Evolutionary conservation across 35 echinoderm and acorn worm species (phyloP), one percentile per base, ranked within the genome.

Genomic region (Strongylocentrotus purpuratus): DNA sequence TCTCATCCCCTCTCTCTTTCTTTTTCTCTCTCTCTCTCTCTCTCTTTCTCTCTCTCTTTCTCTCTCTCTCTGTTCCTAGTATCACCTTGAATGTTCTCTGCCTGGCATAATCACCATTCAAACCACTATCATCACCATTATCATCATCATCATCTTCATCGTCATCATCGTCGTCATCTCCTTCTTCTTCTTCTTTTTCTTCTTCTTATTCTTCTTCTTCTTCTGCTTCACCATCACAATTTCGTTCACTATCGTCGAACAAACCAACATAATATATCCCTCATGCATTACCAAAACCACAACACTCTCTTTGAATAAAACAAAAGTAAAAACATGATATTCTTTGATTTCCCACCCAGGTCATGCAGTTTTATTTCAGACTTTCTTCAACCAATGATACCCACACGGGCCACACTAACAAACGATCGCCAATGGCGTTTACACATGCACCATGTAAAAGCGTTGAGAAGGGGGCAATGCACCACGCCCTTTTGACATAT

Each of bases 321-420:
- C 65, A 78, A 22, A 78, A 7, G 7, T n/a, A 78, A 78, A 28
- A n/a, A n/a, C 28, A 78, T 28, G 20, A 78, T 78, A n/a, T 78
- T 78, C 65, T 78, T 78, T 78, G 20, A 78, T 28, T 78, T 55
- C 50, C n/a, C n/a, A 78, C 65, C n/a, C 65, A 78, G 65, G 28
- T 78, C 65, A 78, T 78, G 65, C 65, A 78, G 28, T 78, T 55
- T 78, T 78, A 78, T 78, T 78, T 78, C 65, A 78, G 65, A 78
- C 65, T 78, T 78, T 78, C 65, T 78, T 78, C 65, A n/a, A 28
- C 4, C 4, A 78, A 78, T n/a, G 7, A 28, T 28, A 22, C 28
- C 20, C 65, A 14, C 35, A 0, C 35, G 35, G 35, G 35, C 35
- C 52, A 59, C 20, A 78, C 28, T 4, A 78, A 5, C 7, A 78